Base-by-base conservation (phyloP, 2,113 vertebrate species). In the Scomber colias region DNA sequence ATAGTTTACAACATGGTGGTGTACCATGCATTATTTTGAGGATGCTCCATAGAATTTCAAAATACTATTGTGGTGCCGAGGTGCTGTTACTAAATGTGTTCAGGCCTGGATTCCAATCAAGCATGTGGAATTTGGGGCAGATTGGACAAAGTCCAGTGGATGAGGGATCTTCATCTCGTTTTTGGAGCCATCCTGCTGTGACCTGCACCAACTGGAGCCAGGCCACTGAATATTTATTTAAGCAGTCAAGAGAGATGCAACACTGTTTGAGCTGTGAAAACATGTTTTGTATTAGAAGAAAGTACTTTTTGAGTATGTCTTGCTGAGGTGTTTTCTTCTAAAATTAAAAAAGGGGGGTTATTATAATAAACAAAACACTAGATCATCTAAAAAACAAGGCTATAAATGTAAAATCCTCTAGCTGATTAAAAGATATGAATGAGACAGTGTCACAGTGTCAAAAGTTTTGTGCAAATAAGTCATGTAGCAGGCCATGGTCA, bases 311-410 rank as follows among this genome's bases (percentile, higher is more conserved):
- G 7, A 35, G 5, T 35, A 35, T 7, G 31, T 35, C 5, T 35
- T 65, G n/a, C 69, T 46, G 35, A 31, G 12, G 11, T n/a, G 3
- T 61, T 35, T 24, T 54, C 57, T 21, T 30, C n/a, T 15, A 19
- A 63, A 63, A 69, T 69, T 16, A 75, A 61, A 69, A 81, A 81
- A 30, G 15, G 35, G 2, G 16, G 16, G 15, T 31, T 30, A n/a
- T 7, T 27, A 27, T 11, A 27, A 27, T 63, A 46, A 30, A 27
- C 19, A 57, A 57, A 57, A 57, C 21, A 46, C 17, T 3, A 21
- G 60, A 40, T 70, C 9, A 63, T 24, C 4, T 4, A 63, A 49
- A 2, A 40, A 40, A 40, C 35, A 40, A 40, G 7, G 13, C 10
- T 45, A 14, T 53, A 40, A 10, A 68, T 11, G n/a, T 21, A 46